A percentile compares a stretch with the other conserved stretches of the same genome.
These are phyloP conservation scores for Nowickia ferox DNA, from an alignment of 2,888 invertebrate species.

Conservation along the genomic window DNA sequence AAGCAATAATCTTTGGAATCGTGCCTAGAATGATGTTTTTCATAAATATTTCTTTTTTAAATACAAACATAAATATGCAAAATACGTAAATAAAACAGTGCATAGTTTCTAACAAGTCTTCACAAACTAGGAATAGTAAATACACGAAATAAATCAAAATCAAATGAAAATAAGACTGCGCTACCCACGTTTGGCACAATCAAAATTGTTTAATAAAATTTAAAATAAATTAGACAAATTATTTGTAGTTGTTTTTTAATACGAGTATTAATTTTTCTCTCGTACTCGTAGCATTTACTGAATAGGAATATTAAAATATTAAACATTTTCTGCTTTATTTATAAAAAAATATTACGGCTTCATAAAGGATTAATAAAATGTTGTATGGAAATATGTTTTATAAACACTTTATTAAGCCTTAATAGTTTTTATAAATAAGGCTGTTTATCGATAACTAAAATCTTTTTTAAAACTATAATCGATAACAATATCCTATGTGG, in stretches of 20 bases:
- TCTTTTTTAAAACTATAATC: too few relatives aligned
- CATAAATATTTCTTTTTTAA: background rate
- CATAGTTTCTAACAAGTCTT: conserved; percentile 5
- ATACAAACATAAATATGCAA: background rate
- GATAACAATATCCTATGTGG: too few relatives aligned
- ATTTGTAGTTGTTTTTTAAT: background rate
- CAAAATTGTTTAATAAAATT: conserved; percentile 1
- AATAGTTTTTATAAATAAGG: too few relatives aligned
- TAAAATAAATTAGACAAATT: background rate
- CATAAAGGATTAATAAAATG: too few relatives aligned
- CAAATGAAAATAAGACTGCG: background rate
- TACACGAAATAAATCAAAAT: conserved; percentile 2
- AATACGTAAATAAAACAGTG: background rate
- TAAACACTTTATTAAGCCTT: too few relatives aligned
- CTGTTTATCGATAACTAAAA: too few relatives aligned
- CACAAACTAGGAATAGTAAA: background rate
- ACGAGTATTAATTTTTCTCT: background rate
- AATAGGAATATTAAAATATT: too few relatives aligned
- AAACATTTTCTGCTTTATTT: too few relatives aligned
- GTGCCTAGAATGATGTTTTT: conserved; percentile 52
- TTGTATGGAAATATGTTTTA: too few relatives aligned
- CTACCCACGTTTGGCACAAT: conserved; percentile 29
- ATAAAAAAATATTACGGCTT: too few relatives aligned
- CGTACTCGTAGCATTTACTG: too few relatives aligned
- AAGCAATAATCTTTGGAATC: conserved; percentile 47